Percentiles rank a stretch among this genome's conserved stretches.
Evolutionary conservation across 2,888 invertebrate genomes (phyloP).

Genomic region (Sturmia bella): DNA sequence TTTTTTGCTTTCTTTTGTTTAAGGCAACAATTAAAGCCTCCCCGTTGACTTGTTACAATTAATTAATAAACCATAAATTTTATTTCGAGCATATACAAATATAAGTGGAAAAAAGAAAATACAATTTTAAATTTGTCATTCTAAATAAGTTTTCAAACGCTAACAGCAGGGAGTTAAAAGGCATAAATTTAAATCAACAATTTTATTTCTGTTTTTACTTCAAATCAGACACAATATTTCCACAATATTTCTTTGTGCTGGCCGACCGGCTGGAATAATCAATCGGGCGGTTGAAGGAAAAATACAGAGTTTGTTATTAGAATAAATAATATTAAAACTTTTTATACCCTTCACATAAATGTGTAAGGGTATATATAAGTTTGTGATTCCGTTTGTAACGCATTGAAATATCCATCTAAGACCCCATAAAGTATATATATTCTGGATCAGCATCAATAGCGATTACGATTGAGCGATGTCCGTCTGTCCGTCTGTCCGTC

Average conservation of each 20-base stretch:
- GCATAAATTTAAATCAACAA: conserved; percentile 56
- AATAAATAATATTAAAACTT: conserved; percentile 50
- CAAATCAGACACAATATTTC: neutral
- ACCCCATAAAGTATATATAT: too few relatives aligned
- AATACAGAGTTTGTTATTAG: conserved; percentile 42
- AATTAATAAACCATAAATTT: conserved; percentile 56
- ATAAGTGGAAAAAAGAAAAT: neutral
- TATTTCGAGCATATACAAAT: conserved; percentile 2
- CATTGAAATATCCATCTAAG: too few relatives aligned
- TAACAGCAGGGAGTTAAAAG: conserved; percentile 53
- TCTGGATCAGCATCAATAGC: too few relatives aligned
- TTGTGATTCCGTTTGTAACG: too few relatives aligned
- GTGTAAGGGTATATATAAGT: too few relatives aligned
- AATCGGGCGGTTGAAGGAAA: conserved; percentile 27
- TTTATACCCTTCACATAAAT: too few relatives aligned
- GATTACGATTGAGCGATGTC: too few relatives aligned
- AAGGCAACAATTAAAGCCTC: conserved; percentile 17
- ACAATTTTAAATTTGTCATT: conserved; percentile 51
- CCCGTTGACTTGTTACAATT: conserved; percentile 32
- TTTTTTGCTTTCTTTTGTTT: conserved; percentile 23
- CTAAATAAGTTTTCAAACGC: conserved; percentile 55
- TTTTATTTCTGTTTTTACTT: conserved; percentile 2
- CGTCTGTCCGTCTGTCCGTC: too few relatives aligned
- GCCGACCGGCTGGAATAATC: conserved; percentile 2
- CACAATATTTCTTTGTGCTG: conserved; percentile 12